Evolutionary conservation across 1,140 invertebrate species (phyloP), one percentile per base, ranked within the genome.

Genomic region (Trachymyrmex septentrionalis): DNA sequence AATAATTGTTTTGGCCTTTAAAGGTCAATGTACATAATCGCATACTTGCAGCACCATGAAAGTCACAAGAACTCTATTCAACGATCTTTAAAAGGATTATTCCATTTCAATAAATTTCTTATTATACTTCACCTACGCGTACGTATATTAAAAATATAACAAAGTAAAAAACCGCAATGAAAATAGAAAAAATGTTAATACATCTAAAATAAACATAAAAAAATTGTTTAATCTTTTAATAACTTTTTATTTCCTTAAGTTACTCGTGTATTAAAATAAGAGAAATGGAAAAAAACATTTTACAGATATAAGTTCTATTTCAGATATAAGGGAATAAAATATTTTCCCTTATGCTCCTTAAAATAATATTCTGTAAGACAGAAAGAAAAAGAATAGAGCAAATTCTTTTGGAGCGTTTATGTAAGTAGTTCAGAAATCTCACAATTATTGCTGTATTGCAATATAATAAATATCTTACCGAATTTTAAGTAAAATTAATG

Each of bases 1-100:
- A 48, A 72, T 59, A 81, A 44, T n/a, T 27, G 19, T 73, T 73
- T 82, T 59, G 21, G 53, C 80, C 67, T 82, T 82, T 82, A 82
- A 73, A 61, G 53, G 53, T 82, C 53, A 59, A 73, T 50, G 61
- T 57, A 48, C 64, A 71, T 44, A 48, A 19, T 19, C 10, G 12
- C 21, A 38, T 38, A 14, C 4, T 50, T 30, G 24, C 12, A 72
- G 2, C 14, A 57, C 19, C 34, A 57, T 82, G 12, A 71, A 69
- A 55, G 14, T 55, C 3, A 50, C 3, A 5, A 61, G 38, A 71
- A 10, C 55, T 24, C 10, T 44, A 27, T 9, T 10, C 19, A 82
- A 72, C 7, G 48, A 50, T 50, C 53, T 72, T 82, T 72, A 59
- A n/a, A 82, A 72, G 5, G 21, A 81, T 72, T 6, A 59, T 82